These are phyloP conservation scores for Homalodisca vitripennis DNA, from an alignment of 1,140 invertebrate genomes.

Conservation along the genomic window DNA sequence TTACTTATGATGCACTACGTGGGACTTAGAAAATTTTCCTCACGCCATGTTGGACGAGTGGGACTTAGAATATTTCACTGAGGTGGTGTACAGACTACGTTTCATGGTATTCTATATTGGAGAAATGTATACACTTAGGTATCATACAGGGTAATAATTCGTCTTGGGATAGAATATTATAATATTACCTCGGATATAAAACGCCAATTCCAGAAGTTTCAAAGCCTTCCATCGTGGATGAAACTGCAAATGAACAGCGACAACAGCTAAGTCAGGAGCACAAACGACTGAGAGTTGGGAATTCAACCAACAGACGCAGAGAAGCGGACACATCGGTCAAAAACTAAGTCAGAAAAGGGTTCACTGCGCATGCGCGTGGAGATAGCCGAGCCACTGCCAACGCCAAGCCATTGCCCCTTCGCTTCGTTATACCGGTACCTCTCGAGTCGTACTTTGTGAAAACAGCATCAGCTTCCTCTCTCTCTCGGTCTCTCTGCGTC, in stretches of 20 bases:
- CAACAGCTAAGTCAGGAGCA: background rate
- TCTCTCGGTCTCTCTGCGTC: too few species aligned
- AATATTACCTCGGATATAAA: background rate
- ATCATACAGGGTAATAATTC: too few species aligned
- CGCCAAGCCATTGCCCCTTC: constrained; percentile 29
- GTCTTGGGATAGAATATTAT: background rate
- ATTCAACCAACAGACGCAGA: background rate
- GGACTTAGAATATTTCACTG: constrained; percentile 76
- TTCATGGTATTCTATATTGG: background rate
- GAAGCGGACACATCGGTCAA: constrained; percentile 29
- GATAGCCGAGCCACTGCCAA: constrained; percentile 7
- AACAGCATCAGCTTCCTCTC: too few species aligned
- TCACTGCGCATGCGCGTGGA: constrained; percentile 30
- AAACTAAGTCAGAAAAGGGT: constrained; percentile 33
- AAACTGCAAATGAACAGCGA: background rate
- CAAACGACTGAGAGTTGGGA: background rate
- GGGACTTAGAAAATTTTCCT: constrained; percentile 50
- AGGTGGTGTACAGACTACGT: background rate
- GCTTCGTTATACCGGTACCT: too few species aligned
- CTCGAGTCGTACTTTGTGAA: too few species aligned
- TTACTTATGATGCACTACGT: constrained; percentile 49
- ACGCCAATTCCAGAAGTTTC: background rate
- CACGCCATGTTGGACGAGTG: constrained; percentile 79
- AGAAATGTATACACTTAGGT: too few species aligned
- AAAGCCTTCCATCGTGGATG: background rate